Conservation (phyloP, 2,888 invertebrate species). For the Protodeltote pygarga region DNA sequence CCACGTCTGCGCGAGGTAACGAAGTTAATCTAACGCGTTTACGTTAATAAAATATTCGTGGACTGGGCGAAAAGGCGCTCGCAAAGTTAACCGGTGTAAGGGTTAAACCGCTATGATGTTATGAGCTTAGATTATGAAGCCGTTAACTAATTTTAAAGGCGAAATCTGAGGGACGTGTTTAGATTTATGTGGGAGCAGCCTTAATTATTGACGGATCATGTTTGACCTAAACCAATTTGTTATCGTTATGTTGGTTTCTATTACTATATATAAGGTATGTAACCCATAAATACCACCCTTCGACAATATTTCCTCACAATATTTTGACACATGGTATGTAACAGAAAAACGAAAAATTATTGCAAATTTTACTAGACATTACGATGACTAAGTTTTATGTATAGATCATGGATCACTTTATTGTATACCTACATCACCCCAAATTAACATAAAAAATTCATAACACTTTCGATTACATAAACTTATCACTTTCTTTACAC, state of each 20-base stretch:
- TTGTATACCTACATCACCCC: neutral
- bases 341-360: too few relatives aligned
- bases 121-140: conserved; percentile 53
- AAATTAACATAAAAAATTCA: conserved; percentile 21
- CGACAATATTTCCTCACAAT: too few relatives aligned
- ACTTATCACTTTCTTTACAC: conserved; percentile 33
- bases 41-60: conserved; percentile 72
- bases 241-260: neutral
- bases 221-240: neutral
- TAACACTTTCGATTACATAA: conserved; percentile 16
- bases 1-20: conserved; percentile 55
- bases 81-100: conserved; percentile 50
- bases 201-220: conserved; percentile 4
- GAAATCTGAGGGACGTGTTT: conserved; percentile 26
- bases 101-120: conserved; percentile 55
- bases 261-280: too few relatives aligned
- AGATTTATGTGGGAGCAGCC: conserved; percentile 8
- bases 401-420: neutral
- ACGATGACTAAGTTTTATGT: too few relatives aligned
- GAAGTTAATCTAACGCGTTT: conserved; percentile 68
- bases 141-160: conserved; percentile 45
- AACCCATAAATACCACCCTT: too few relatives aligned
- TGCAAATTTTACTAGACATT: too few relatives aligned
- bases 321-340: too few relatives aligned
- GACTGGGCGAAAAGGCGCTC: conserved; percentile 56